Percentiles rank a stretch among this genome's conserved stretches.
These are phyloP conservation scores for Hylaeus volcanicus DNA, from an alignment of 1,140 invertebrate genomes.

Conservation along the genomic window DNA sequence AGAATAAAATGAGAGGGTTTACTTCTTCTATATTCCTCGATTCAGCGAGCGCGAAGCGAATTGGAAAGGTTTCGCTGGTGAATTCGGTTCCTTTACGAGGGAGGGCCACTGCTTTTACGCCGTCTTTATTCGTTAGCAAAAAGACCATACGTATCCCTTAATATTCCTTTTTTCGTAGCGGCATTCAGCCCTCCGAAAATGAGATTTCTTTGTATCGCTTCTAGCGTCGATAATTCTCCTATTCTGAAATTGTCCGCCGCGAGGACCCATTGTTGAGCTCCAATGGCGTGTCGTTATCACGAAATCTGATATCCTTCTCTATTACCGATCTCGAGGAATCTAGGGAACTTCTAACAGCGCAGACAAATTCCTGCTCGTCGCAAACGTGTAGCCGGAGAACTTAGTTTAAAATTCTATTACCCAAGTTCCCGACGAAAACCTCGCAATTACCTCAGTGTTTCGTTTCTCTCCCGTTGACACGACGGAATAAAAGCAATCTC, in stretches of 20 bases:
- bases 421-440: not conserved
- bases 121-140: slow-evolving; percentile 6
- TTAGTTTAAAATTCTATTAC: not conserved
- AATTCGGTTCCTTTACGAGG: slow-evolving; percentile 31
- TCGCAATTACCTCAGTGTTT: too few relatives aligned
- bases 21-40: slow-evolving; percentile 39
- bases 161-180: not conserved
- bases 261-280: not conserved
- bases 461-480: too few relatives aligned
- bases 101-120: slow-evolving; percentile 5
- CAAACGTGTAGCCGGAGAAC: not conserved
- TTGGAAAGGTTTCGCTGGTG: slow-evolving; percentile 55
- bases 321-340: not conserved
- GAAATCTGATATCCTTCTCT: not conserved
- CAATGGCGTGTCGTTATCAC: slow-evolving; percentile 3
- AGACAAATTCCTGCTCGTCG: not conserved
- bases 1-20: slow-evolving; percentile 37
- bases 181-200: slow-evolving; percentile 30
- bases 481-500: too few relatives aligned
- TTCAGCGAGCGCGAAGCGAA: slow-evolving; percentile 26
- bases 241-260: slow-evolving; percentile 10
- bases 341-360: not conserved
- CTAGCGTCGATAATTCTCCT: slow-evolving; percentile 36
- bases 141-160: slow-evolving; percentile 25
- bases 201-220: slow-evolving; percentile 38